A percentile compares a stretch with the other conserved stretches of the same genome.
Conservation (phyloP, 1,140 invertebrate species). For the Musca vetustissima region DNA sequence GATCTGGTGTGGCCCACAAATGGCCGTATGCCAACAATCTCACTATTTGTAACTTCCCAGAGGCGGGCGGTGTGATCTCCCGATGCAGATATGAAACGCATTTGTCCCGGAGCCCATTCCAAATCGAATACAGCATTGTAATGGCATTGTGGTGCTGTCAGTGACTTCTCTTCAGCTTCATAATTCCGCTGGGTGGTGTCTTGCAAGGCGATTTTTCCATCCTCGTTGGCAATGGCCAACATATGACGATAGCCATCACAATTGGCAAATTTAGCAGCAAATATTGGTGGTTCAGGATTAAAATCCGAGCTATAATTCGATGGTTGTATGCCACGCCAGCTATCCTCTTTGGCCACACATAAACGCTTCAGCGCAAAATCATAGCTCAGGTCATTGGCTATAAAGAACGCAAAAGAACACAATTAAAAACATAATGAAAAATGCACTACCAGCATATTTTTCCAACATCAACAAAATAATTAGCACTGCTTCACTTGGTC, state of each 20-base stretch:
- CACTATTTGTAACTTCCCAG: slow-evolving; percentile 68
- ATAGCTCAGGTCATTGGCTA: slow-evolving; percentile 44
- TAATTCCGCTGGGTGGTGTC: slow-evolving; percentile 49
- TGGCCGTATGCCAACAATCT: slow-evolving; percentile 59
- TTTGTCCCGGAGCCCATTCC: slow-evolving; percentile 75
- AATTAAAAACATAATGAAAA: neutral
- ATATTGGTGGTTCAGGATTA: slow-evolving; percentile 64
- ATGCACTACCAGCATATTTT: slow-evolving; percentile 12
- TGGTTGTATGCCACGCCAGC: slow-evolving; percentile 59
- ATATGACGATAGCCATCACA: slow-evolving; percentile 66
- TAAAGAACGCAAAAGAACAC: slow-evolving; percentile 19
- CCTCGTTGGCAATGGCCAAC: slow-evolving; percentile 80
- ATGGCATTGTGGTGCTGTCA: slow-evolving; percentile 68
- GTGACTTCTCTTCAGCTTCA: slow-evolving; percentile 48
- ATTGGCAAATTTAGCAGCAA: slow-evolving; percentile 67
- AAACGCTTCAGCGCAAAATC: slow-evolving; percentile 49
- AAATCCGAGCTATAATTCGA: slow-evolving; percentile 53
- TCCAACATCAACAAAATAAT: neutral
- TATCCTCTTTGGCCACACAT: slow-evolving; percentile 55
- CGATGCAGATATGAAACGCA: slow-evolving; percentile 78
- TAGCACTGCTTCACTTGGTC: neutral
- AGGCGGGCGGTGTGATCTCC: slow-evolving; percentile 79
- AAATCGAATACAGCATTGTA: slow-evolving; percentile 87
- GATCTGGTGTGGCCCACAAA: slow-evolving; percentile 77
- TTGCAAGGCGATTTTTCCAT: slow-evolving; percentile 63